These are phyloP conservation scores for Strigamia maritima DNA, from an alignment of 2,888 invertebrate genomes.

Conservation along the genomic window DNA sequence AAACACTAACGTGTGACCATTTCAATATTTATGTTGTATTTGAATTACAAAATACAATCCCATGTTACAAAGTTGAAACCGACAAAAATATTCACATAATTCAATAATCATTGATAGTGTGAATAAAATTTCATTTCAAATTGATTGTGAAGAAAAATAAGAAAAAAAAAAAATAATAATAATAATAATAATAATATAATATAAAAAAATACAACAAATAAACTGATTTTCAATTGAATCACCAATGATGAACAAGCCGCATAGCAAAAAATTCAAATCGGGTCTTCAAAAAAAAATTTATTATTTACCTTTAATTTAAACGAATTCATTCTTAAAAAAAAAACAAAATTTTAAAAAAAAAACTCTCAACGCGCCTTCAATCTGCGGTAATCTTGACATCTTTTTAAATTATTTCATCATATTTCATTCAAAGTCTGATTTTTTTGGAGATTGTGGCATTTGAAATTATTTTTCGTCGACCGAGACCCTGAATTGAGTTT, in stretches of 20 bases:
- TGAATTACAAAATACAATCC: not conserved
- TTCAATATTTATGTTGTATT: not conserved
- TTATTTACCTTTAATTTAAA: no score
- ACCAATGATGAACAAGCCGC: not conserved
- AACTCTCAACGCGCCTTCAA: no score
- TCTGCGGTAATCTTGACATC: not conserved
- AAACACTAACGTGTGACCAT: not conserved
- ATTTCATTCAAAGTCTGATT: not conserved
- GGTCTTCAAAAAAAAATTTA: not conserved
- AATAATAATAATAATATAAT: no score
- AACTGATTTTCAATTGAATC: constrained; percentile 8
- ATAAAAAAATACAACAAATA: not conserved
- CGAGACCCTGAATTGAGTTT: not conserved
- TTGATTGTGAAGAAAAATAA: no score
- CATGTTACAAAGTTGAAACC: constrained; percentile 7
- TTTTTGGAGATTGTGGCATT: not conserved
- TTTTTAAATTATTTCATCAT: not conserved
- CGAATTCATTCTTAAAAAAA: no score
- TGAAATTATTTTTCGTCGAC: not conserved
- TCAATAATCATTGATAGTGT: not conserved
- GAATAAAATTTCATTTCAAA: not conserved
- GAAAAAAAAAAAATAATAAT: no score
- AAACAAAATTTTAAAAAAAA: no score
- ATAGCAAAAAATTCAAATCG: no score
- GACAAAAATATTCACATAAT: not conserved